Percentiles rank a stretch among this genome's conserved stretches.
Evolutionary conservation across 2,113 vertebrate genomes (phyloP).

Genomic region (Microtus richardsoni): DNA sequence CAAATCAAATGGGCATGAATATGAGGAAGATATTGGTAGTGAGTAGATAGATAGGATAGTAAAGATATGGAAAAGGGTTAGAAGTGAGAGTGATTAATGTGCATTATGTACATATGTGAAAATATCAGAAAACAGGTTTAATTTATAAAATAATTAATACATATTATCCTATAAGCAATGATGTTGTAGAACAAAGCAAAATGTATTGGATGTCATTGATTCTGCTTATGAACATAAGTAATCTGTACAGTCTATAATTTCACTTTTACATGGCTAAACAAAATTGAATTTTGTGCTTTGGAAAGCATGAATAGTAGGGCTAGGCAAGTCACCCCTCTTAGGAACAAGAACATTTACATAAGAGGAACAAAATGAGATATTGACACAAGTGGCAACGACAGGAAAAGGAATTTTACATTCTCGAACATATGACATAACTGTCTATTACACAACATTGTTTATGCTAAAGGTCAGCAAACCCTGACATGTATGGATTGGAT

Average conservation of each 20-base stretch:
- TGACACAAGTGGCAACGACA: neutral
- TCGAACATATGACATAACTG: neutral
- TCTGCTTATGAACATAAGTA: neutral
- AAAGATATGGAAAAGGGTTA: neutral
- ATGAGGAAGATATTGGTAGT: neutral
- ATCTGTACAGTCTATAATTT: neutral
- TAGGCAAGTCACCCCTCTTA: neutral
- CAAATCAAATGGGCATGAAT: neutral
- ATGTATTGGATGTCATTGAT: neutral
- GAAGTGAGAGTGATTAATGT: neutral
- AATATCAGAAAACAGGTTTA: neutral
- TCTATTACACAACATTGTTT: neutral
- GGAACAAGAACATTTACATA: neutral
- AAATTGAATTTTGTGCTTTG: neutral
- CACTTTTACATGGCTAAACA: neutral
- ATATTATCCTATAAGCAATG: neutral
- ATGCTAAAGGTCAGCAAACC: neutral
- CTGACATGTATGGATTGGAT: neutral
- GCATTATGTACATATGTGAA: neutral
- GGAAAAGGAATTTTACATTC: slow-evolving; percentile 7
- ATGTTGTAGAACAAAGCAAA: neutral
- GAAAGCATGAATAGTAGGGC: neutral
- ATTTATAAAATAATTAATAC: neutral
- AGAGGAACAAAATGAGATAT: neutral
- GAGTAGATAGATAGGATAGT: too few relatives aligned